These are phyloP conservation scores for Siniperca chuatsi DNA, from an alignment of 2,113 vertebrate species.

Conservation along the genomic window DNA sequence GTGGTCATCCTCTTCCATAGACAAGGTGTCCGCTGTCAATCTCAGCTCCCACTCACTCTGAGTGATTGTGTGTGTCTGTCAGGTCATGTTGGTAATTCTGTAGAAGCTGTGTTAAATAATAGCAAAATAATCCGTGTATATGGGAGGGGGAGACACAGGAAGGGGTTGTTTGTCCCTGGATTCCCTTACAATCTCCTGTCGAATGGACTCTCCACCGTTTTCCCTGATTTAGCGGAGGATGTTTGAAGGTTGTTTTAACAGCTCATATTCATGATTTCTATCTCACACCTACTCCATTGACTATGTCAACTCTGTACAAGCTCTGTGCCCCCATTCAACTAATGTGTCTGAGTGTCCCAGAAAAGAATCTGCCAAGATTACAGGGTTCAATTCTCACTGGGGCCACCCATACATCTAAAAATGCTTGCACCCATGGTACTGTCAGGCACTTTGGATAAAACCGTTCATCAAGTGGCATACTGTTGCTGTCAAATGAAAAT, in stretches of 20 bases:
- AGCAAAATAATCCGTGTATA: constrained; percentile 38
- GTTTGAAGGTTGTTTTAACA: constrained; percentile 44
- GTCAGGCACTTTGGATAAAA: not conserved
- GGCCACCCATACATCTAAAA: not conserved
- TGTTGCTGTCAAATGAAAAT: not conserved
- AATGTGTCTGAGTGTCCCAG: constrained; percentile 3
- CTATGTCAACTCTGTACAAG: not conserved
- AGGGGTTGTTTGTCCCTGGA: constrained; percentile 34
- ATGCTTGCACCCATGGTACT: not conserved
- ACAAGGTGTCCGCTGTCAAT: constrained; percentile 37
- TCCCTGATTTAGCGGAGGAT: not conserved
- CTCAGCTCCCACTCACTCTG: constrained; percentile 24
- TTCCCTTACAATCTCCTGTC: constrained; percentile 20
- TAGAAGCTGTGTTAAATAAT: constrained; percentile 46
- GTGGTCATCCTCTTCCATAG: not conserved
- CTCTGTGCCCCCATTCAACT: constrained; percentile 13
- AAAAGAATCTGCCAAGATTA: constrained; percentile 10
- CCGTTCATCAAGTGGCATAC: not conserved
- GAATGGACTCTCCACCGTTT: not conserved
- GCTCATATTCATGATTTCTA: constrained; percentile 22
- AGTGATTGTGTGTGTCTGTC: constrained; percentile 36
- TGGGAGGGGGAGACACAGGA: not conserved
- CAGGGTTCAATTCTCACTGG: constrained; percentile 1
- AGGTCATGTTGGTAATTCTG: constrained; percentile 42
- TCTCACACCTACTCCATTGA: not conserved